A percentile compares a stretch with the other conserved stretches of the same genome.
Conservation (phyloP, 2,113 vertebrate genomes). For the Fregetta grallaria region DNA sequence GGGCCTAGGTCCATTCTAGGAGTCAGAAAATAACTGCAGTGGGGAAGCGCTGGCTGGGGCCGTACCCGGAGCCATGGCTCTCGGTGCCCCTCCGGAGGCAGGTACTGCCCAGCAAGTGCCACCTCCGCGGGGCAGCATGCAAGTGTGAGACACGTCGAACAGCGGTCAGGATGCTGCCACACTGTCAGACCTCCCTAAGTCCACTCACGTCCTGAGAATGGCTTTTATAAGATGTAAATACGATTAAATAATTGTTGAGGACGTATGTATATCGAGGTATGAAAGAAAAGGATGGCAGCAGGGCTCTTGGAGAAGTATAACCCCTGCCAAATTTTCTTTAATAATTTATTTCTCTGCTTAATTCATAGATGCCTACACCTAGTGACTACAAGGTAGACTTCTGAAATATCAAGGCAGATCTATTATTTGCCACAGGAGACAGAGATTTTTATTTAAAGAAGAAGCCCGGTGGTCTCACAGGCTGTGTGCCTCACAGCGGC, state of each 20-base stretch:
- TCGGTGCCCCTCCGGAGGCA: fast-evolving
- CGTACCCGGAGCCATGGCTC: fast-evolving
- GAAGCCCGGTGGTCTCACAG: background rate
- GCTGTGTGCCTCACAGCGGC: background rate
- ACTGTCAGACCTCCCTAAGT: background rate
- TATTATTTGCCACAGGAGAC: background rate
- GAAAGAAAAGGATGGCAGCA: background rate
- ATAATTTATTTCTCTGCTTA: background rate
- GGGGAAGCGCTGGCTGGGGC: background rate
- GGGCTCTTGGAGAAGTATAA: background rate
- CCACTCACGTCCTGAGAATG: background rate
- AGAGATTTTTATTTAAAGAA: background rate
- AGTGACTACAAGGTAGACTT: background rate
- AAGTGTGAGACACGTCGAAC: background rate
- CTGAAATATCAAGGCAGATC: background rate
- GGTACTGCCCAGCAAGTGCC: background rate
- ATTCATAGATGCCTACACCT: background rate
- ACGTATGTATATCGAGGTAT: fast-evolving
- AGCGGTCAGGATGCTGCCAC: background rate
- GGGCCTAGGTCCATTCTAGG: background rate
- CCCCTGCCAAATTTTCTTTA: background rate
- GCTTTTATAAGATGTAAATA: background rate
- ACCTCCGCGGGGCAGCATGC: fast-evolving
- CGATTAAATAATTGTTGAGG: background rate
- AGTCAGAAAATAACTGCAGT: background rate